Percentiles rank a stretch among this genome's conserved stretches.
Conservation (phyloP, 92 coral and sea anemone species). For the Heliopora coerulea region DNA sequence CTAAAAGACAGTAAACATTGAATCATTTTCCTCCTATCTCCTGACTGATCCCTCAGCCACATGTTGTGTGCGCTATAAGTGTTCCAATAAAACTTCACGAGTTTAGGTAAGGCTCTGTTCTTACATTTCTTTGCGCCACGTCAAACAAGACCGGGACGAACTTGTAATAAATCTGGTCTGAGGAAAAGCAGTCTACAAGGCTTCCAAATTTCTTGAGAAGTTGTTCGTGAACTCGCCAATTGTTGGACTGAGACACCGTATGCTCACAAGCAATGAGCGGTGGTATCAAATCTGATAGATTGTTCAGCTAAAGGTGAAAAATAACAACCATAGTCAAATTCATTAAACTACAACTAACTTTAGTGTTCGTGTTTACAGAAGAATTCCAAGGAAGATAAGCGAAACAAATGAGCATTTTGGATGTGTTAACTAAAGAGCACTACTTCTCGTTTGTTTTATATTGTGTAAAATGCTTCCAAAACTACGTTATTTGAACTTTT, state of each 20-base stretch:
- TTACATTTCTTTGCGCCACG: conserved; percentile 89
- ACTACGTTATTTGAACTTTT: too few relatives aligned
- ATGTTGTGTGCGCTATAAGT: too few relatives aligned
- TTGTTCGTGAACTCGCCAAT: conserved; percentile 96
- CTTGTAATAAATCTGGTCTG: conserved; percentile 98
- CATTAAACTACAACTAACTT: too few relatives aligned
- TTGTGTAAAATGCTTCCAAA: too few relatives aligned
- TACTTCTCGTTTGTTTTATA: too few relatives aligned
- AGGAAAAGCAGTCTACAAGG: conserved; percentile 82
- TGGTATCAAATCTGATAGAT: conserved; percentile 92
- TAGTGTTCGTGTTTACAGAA: too few relatives aligned
- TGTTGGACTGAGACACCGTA: conserved; percentile 92
- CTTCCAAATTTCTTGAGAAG: conserved; percentile 86
- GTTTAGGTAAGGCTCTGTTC: conserved; percentile 24
- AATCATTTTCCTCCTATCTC: too few relatives aligned
- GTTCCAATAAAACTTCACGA: conserved; percentile 10
- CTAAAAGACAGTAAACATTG: conserved; percentile 52
- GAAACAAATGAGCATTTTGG: too few relatives aligned
- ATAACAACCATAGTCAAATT: too few relatives aligned
- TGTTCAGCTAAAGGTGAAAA: conserved; percentile 77
- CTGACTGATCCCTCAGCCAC: too few relatives aligned
- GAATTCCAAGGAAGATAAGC: too few relatives aligned
- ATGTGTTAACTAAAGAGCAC: too few relatives aligned
- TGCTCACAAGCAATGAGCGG: conserved; percentile 94
- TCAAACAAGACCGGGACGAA: conserved; percentile 94